phyloP scores from a whole-genome alignment of 1,140 invertebrate species.

The Dufourea novaeangliae region DNA sequence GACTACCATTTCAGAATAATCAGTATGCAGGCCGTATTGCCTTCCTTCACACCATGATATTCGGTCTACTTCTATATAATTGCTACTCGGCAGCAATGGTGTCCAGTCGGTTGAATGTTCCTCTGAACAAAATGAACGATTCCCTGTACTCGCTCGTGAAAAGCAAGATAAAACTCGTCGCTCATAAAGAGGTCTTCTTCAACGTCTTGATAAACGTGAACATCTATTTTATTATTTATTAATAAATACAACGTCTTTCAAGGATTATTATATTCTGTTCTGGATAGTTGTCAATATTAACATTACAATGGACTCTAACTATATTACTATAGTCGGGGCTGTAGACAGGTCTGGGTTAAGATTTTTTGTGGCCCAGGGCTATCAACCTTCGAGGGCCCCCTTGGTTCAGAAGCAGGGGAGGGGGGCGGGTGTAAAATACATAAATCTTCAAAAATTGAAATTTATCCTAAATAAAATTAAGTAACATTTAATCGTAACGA shows the following conservation, averaged over 20 bases:
- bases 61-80: constrained; percentile 57
- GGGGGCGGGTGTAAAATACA: too few species aligned
- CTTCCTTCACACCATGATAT: constrained; percentile 47
- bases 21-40: constrained; percentile 49
- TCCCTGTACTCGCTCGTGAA: constrained; percentile 44
- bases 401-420: too few species aligned
- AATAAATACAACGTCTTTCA: background rate
- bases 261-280: too few species aligned
- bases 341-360: too few species aligned
- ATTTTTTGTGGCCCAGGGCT: too few species aligned
- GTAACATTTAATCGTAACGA: too few species aligned
- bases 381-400: too few species aligned
- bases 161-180: constrained; percentile 38
- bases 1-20: constrained; percentile 27
- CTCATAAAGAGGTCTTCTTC: constrained; percentile 33
- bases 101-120: constrained; percentile 46
- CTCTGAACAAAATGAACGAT: constrained; percentile 59
- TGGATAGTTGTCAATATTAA: too few species aligned
- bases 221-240: background rate
- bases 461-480: too few species aligned
- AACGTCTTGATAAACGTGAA: constrained; percentile 48
- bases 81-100: constrained; percentile 61
- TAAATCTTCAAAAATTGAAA: too few species aligned
- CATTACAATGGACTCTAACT: too few species aligned
- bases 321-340: too few species aligned